Conservation (phyloP, 2,888 invertebrate genomes). For the Drosophila putrida region DNA sequence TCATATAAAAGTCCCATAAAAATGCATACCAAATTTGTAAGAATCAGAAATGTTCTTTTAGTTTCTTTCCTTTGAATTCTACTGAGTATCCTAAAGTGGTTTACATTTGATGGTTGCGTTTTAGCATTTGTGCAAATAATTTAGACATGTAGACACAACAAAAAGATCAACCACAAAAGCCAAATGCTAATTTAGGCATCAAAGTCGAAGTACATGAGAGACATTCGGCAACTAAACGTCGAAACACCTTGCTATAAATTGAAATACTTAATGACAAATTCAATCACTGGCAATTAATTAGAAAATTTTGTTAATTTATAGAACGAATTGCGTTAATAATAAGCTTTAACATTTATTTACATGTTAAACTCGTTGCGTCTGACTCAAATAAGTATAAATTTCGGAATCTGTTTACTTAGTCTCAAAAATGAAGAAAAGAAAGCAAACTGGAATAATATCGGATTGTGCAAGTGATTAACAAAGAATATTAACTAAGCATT, state of each 20-base stretch:
- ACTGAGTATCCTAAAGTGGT: constrained; percentile 5
- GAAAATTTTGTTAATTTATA: constrained; percentile 58
- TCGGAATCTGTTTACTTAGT: constrained; percentile 11
- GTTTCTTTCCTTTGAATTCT: background rate
- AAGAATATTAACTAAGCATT: constrained; percentile 16
- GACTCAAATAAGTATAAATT: constrained; percentile 9
- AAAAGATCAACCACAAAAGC: constrained; percentile 43
- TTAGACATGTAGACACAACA: background rate
- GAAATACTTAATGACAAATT: constrained; percentile 38
- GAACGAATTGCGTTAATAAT: constrained; percentile 18
- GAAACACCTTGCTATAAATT: constrained; percentile 44
- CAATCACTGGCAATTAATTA: constrained; percentile 46
- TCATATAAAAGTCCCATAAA: too few relatives aligned
- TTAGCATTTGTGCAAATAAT: constrained; percentile 16
- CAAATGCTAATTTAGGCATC: constrained; percentile 66
- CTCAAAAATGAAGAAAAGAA: constrained; percentile 3
- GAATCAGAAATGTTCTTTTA: too few relatives aligned
- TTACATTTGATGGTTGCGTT: background rate
- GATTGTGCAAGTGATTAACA: constrained; percentile 23
- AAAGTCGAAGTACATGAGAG: constrained; percentile 37
- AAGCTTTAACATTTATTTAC: constrained; percentile 52
- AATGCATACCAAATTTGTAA: too few relatives aligned
- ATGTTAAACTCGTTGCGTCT: constrained; percentile 60
- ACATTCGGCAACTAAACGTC: constrained; percentile 7
- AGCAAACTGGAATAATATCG: constrained; percentile 35